phyloP scores from a whole-genome alignment of 2,888 invertebrate species.

The Celastrina argiolus region DNA sequence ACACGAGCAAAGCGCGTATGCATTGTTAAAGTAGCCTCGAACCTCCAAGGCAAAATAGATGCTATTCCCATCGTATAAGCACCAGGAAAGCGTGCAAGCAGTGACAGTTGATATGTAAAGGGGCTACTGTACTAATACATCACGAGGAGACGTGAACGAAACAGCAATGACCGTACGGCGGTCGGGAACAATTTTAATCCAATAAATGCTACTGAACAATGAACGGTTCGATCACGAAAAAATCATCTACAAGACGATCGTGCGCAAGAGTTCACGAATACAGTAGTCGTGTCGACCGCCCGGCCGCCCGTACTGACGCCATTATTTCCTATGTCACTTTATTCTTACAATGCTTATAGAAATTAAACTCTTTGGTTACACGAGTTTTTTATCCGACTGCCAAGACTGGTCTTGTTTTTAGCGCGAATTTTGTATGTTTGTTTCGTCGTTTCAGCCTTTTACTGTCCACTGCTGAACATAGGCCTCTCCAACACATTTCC shows the following conservation, averaged over 20 bases:
- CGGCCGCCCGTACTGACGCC: slow-evolving; percentile 32
- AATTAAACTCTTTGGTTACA: slow-evolving; percentile 9
- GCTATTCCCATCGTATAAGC: slow-evolving; percentile 21
- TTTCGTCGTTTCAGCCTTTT: no score
- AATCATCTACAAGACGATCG: slow-evolving; percentile 73
- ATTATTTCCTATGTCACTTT: slow-evolving; percentile 23
- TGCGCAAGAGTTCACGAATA: slow-evolving; percentile 56
- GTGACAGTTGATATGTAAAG: slow-evolving; percentile 30
- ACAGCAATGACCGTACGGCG: slow-evolving; percentile 46
- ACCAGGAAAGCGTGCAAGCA: slow-evolving; percentile 22
- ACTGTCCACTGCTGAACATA: no score
- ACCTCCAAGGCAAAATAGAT: slow-evolving; percentile 16
- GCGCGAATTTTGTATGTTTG: no score
- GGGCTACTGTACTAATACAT: slow-evolving; percentile 36
- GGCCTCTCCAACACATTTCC: no score
- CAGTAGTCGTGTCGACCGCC: slow-evolving; percentile 60
- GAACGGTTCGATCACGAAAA: slow-evolving; percentile 74
- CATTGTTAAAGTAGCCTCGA: slow-evolving; percentile 32
- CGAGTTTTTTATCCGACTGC: no score
- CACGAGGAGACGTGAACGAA: slow-evolving; percentile 48
- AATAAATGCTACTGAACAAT: slow-evolving; percentile 75
- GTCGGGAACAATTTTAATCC: slow-evolving; percentile 68
- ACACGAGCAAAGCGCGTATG: slow-evolving; percentile 36
- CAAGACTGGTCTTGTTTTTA: no score
- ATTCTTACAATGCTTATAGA: slow-evolving; percentile 13